Conservation (phyloP, 2,888 invertebrate genomes). For the Drosophila pseudotalamancana region DNA sequence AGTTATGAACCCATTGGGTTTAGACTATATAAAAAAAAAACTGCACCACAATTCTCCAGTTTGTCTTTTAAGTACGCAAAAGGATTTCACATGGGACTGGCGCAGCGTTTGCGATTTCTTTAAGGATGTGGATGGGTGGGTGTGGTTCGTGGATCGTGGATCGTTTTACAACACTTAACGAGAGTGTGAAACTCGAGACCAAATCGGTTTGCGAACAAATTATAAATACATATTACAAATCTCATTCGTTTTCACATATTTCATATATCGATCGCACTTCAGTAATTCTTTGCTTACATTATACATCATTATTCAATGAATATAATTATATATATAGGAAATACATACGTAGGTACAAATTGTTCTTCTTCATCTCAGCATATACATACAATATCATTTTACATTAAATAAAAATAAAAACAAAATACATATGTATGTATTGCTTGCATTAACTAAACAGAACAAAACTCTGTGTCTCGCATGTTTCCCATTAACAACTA, state of each 20-base stretch:
- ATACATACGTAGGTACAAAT: conserved; percentile 42
- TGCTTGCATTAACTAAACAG: conserved; percentile 39
- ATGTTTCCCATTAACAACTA: conserved; percentile 38
- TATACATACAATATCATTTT: conserved; percentile 31
- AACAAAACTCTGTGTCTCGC: conserved; percentile 26
- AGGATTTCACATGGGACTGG: conserved; percentile 15
- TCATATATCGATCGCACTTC: conserved; percentile 1
- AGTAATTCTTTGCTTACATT: conserved; percentile 40
- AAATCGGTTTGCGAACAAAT: conserved; percentile 23
- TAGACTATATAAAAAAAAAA: conserved; percentile 82
- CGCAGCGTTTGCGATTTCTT: background rate
- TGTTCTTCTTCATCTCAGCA: conserved; percentile 3
- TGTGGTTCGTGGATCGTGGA: conserved; percentile 4
- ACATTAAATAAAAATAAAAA: conserved; percentile 22
- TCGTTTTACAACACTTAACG: conserved; percentile 15
- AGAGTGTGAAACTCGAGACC: conserved; percentile 21
- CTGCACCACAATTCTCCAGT: conserved; percentile 41
- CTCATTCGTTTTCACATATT: conserved; percentile 47
- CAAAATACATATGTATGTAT: conserved; percentile 38
- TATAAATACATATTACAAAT: conserved; percentile 53
- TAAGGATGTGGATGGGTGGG: background rate
- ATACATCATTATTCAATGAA: conserved; percentile 17
- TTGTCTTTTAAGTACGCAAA: conserved; percentile 66
- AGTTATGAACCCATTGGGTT: conserved; percentile 85
- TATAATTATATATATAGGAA: conserved; percentile 26